Percentiles rank a stretch among this genome's conserved stretches.
Conservation (phyloP, 1,140 invertebrate species). For the Amyelois transitella region DNA sequence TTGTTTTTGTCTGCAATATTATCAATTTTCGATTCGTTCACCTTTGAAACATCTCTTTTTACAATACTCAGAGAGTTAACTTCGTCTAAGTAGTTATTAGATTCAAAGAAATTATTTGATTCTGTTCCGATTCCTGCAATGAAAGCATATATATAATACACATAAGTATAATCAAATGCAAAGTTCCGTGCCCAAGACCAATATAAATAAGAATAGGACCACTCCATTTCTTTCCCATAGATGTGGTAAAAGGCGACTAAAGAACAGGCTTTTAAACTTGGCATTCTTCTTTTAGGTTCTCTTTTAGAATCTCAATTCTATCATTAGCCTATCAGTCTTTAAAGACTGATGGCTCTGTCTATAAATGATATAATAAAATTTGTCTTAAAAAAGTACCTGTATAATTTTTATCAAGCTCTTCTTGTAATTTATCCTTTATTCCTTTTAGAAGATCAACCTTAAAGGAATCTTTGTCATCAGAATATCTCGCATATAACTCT, state of each 20-base stretch:
- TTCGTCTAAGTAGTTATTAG: background rate
- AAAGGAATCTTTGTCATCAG: background rate
- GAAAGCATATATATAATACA: background rate
- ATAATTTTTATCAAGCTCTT: background rate
- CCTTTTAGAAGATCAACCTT: background rate
- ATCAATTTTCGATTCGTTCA: background rate
- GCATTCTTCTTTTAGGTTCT: too few relatives aligned
- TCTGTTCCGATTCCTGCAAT: background rate
- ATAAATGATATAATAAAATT: too few relatives aligned
- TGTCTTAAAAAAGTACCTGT: too few relatives aligned
- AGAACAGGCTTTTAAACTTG: too few relatives aligned
- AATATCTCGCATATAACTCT: background rate
- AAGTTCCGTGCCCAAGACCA: too few relatives aligned
- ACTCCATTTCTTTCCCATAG: too few relatives aligned
- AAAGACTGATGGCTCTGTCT: too few relatives aligned
- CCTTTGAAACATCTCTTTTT: constrained; percentile 18
- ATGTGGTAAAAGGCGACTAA: too few relatives aligned
- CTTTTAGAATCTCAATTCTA: too few relatives aligned
- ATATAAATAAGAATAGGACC: too few relatives aligned
- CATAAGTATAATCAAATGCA: background rate
- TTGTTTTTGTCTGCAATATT: background rate
- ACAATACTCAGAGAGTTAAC: constrained; percentile 11
- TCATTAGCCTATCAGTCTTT: too few relatives aligned
- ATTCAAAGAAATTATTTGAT: background rate
- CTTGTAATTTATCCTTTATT: background rate